These are phyloP conservation scores for Parazoanthus atlanticus DNA, from an alignment of 92 coral and sea anemone genomes.

Conservation along the genomic window DNA sequence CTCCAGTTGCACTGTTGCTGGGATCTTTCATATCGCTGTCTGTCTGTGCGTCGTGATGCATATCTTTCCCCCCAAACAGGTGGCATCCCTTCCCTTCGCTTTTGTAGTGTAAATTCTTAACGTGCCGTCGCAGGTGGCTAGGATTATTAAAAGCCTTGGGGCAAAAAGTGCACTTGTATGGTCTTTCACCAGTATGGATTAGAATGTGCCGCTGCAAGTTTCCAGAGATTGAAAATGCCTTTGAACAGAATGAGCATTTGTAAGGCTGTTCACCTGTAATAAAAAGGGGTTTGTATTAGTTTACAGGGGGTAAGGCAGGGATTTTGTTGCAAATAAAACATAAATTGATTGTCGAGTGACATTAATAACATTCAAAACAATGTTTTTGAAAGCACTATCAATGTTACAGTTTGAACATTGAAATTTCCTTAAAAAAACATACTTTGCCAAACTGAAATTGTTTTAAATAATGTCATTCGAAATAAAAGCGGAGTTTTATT, in stretches of 20 bases:
- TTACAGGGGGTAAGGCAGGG: neutral
- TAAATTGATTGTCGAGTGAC: too few relatives aligned
- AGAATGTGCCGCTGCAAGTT: conserved; percentile 93
- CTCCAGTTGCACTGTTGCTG: neutral
- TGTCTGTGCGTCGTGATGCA: neutral
- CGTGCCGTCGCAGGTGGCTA: conserved; percentile 92
- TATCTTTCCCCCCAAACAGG: conserved; percentile 29
- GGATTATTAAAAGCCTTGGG: conserved; percentile 98
- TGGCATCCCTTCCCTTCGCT: conserved; percentile 46
- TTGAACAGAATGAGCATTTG: conserved; percentile 82
- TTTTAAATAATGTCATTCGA: too few relatives aligned
- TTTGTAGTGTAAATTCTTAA: conserved; percentile 93
- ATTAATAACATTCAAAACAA: too few relatives aligned
- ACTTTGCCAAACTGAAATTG: too few relatives aligned
- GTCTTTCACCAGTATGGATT: conserved; percentile 97
- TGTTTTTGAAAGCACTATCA: too few relatives aligned
- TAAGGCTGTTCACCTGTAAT: conserved; percentile 91
- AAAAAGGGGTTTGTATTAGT: neutral
- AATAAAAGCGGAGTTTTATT: too few relatives aligned
- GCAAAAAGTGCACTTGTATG: conserved; percentile 91
- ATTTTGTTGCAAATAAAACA: too few relatives aligned
- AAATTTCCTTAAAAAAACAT: too few relatives aligned
- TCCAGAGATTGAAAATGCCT: conserved; percentile 98
- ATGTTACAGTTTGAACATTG: too few relatives aligned
- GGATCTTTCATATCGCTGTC: neutral